Base-by-base conservation (phyloP, 2,797 vertebrate genomes). In the Pagetopsis macropterus region DNA sequence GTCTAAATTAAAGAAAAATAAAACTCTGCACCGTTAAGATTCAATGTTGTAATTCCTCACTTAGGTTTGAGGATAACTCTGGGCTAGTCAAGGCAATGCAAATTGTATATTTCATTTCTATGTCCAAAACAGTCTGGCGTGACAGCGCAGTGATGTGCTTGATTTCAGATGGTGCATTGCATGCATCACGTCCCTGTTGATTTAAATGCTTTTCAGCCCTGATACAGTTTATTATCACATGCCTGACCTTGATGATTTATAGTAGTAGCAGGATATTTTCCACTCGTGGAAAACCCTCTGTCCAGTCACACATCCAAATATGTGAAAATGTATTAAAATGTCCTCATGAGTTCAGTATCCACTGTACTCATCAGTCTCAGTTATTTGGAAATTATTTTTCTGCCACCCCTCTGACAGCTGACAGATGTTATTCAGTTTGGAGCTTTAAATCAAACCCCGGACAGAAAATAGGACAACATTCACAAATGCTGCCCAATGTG, bases 311-410 rank as follows among this genome's bases (percentile, higher is more conserved):
- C 44, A 66, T 72, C 31, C 65, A 27, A 21, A 64, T 52, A 62
- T 17, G 16, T 64, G 43, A 69, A 76, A 79, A 57, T 61, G 62
- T 7, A 52, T 23, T 19, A 43, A 52, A 72, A 71, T n/a, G 58
- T 70, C 31, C 72, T 63, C 12, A 0, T 48, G 43, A 63, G 55
- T 50, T 78, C 50, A 52, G 51, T 13, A 68, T 73, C 65, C 33
- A 58, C 72, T 64, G 65, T 50, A 21, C 33, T 70, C 55, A 70
- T 66, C 63, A 52, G 40, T 60, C 50, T 72, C 62, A 71, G 17
- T 85, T 56, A 61, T 59, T 43, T 65, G 27, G 16, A 57, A 79
- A 77, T 70, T 6, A 60, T 75, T 58, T 37, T 37, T 62, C 72
- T 23, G 59, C 69, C 21, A 9, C 43, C 23, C 37, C 52, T 31